A percentile compares a stretch with the other conserved stretches of the same genome.
phyloP scores from a whole-genome alignment of 2,113 vertebrate species.

The Tursiops truncatus region DNA sequence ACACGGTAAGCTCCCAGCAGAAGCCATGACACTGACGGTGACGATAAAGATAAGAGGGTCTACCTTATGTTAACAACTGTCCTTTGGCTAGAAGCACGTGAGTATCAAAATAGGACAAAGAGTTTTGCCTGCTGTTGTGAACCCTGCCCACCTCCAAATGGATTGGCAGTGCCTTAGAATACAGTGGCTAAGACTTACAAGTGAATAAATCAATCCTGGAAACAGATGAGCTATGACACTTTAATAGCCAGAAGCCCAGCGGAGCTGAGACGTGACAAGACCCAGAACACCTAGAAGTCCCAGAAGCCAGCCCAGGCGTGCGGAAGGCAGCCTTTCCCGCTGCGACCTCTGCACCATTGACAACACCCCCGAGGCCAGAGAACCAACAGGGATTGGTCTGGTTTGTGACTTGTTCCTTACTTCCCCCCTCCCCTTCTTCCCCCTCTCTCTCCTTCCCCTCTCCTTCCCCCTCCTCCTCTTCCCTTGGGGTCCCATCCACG shows the following conservation, averaged over 20 bases:
- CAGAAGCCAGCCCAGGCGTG: not conserved
- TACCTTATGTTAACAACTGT: not conserved
- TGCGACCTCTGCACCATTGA: accelerated
- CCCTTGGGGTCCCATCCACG: accelerated
- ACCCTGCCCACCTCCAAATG: not conserved
- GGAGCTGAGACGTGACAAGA: not conserved
- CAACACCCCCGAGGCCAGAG: accelerated
- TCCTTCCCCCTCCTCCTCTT: not conserved
- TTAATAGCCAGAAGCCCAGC: not conserved
- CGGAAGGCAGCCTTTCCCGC: not conserved
- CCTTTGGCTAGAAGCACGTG: not conserved
- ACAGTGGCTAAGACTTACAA: not conserved
- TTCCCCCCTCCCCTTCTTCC: not conserved
- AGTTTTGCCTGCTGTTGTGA: not conserved
- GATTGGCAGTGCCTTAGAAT: not conserved
- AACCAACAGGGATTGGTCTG: not conserved
- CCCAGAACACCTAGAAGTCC: not conserved
- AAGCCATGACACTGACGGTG: not conserved
- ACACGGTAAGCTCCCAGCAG: not conserved
- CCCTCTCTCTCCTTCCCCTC: not conserved
- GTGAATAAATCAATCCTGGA: not conserved
- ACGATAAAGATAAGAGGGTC: not conserved
- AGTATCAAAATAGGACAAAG: not conserved
- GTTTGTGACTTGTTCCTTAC: not conserved
- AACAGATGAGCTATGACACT: not conserved